Conservation (phyloP, 2,797 vertebrate species). For the Coranthus polyacanthus region DNA sequence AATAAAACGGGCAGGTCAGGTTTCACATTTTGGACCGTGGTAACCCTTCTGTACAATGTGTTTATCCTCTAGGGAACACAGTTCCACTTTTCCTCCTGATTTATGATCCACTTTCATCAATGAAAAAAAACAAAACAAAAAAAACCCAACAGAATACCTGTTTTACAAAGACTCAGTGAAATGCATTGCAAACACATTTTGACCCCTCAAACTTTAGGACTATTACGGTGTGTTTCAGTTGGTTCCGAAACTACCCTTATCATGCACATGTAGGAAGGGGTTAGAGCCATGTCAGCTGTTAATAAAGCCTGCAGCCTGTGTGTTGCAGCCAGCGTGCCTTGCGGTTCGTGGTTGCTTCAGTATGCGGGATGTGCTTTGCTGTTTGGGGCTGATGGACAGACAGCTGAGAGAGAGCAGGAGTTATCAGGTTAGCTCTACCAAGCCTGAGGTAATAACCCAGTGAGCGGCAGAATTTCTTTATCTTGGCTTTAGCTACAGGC, state of each 20-base stretch:
- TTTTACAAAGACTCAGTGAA: neutral
- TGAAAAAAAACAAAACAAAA: neutral
- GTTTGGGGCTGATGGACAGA: slow-evolving; percentile 13
- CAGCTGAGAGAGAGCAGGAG: slow-evolving; percentile 31
- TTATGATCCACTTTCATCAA: neutral
- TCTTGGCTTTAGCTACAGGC: slow-evolving; percentile 51
- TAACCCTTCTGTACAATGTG: neutral
- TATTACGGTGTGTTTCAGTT: neutral
- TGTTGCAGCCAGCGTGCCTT: neutral
- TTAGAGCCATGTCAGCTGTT: slow-evolving; percentile 6
- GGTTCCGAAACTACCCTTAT: too few species aligned
- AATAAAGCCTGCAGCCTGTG: slow-evolving; percentile 1
- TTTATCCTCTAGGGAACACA: neutral
- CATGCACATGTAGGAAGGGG: neutral
- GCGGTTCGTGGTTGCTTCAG: slow-evolving; percentile 27
- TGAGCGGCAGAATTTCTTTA: slow-evolving; percentile 54
- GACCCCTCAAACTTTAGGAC: neutral
- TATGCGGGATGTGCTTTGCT: slow-evolving; percentile 28
- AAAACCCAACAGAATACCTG: neutral
- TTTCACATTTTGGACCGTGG: neutral
- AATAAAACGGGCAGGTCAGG: too few species aligned
- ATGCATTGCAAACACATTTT: neutral
- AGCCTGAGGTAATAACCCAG: slow-evolving; percentile 58
- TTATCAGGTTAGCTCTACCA: slow-evolving; percentile 43
- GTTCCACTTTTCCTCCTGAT: neutral